phyloP scores from a whole-genome alignment of 2,888 invertebrate genomes.

The Epinotia bilunana region DNA sequence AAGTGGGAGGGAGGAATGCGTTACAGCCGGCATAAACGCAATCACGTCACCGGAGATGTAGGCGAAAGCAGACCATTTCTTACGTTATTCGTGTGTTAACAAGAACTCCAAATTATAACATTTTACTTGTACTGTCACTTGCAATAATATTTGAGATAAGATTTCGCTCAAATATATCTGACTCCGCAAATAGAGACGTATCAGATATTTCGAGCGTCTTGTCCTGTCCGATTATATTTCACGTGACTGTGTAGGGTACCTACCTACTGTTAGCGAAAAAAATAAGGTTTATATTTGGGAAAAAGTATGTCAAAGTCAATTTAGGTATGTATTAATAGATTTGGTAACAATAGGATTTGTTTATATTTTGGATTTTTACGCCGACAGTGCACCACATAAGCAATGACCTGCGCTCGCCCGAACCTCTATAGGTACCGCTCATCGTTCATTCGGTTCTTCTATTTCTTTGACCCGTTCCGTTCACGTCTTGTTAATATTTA shows the following conservation, averaged over 20 bases:
- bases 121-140: background rate
- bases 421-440: constrained; percentile 38
- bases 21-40: background rate
- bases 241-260: background rate
- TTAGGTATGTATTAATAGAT: background rate
- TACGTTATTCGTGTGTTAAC: background rate
- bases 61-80: background rate
- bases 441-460: constrained; percentile 47
- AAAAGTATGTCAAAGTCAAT: background rate
- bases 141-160: background rate
- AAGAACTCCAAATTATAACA: background rate
- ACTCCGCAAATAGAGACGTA: background rate
- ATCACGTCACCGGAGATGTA: background rate
- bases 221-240: background rate
- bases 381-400: background rate
- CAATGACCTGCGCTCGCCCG: background rate
- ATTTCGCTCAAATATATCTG: background rate
- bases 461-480: constrained; percentile 46
- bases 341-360: background rate
- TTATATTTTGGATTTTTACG: background rate
- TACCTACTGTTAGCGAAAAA: background rate
- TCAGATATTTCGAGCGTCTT: background rate
- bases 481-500: constrained; percentile 44
- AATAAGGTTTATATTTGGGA: background rate
- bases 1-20: background rate